Base-by-base conservation (phyloP, 2,113 vertebrate genomes). In the Spea multiplicata region DNA sequence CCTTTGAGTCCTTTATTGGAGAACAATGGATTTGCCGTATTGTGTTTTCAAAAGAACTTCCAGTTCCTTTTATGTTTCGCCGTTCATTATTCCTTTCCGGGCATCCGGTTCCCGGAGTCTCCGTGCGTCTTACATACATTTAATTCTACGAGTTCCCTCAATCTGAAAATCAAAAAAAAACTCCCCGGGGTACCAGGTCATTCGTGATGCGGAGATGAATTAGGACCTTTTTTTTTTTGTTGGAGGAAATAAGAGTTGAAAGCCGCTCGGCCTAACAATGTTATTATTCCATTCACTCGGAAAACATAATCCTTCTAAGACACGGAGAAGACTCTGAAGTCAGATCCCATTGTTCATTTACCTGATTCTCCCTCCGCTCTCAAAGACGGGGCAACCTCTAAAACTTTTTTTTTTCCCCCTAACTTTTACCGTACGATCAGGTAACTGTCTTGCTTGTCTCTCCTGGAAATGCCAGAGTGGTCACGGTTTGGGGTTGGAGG, bases 361-460 rank as follows among this genome's bases (percentile, higher is more conserved):
- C 59, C 16, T 65, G 44, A 47, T 50, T 74, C 49, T 61, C 61
- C 65, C 65, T 46, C 61, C 73, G 47, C 16, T 30, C 73, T 74
- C 73, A 74, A 74, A 74, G 73, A 66, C 61, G 46, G 6, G 9
- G 17, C 61, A 44, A 74, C 73, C 73, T 74, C 73, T 66, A 74
- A 74, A 74, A 74, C 45, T 74, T 74, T 74, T 73, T 61, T 50
- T 61, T 55, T 74, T 73, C 47, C 47, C 47, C 30, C 65, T 14
- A n/a, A 14, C 16, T 61, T 61, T 16, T 7, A 3, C 50, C 30
- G 69, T 55, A 30, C 59, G 13, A 13, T 61, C 44, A 73, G 17
- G 55, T 68, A 13, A 48, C 47, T 53, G 30, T 30, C 30, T 30
- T 30, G 30, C 30, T 30, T 30, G 30, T 30, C 30, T 30, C 30